phyloP scores from a whole-genome alignment of 2,888 invertebrate genomes.

The Agrotis segetum region DNA sequence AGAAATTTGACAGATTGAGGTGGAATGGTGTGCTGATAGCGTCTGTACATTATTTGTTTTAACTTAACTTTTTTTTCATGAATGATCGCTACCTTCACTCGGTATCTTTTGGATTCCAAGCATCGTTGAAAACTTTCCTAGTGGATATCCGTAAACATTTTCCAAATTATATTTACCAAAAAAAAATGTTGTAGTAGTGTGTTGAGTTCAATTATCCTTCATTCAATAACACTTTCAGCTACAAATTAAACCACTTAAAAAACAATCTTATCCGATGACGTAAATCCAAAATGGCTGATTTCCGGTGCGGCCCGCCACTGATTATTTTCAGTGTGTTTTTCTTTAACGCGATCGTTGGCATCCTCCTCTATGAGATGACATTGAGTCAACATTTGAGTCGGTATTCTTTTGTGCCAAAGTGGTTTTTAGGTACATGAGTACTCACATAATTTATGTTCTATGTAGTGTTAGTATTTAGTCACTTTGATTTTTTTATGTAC shows the following conservation, averaged over 20 bases:
- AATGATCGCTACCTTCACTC: too few species aligned
- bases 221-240: background rate
- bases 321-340: conserved; percentile 77
- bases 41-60: too few species aligned
- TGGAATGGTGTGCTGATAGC: too few species aligned
- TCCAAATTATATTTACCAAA: background rate
- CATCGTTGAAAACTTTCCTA: background rate
- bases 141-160: background rate
- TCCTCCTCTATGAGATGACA: conserved; percentile 57
- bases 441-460: conserved; percentile 32
- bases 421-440: conserved; percentile 6
- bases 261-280: conserved; percentile 60
- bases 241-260: conserved; percentile 39
- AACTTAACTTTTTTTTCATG: too few species aligned
- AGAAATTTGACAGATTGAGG: too few species aligned
- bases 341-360: conserved; percentile 61
- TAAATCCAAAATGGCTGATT: conserved; percentile 70
- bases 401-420: conserved; percentile 51
- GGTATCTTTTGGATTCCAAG: too few species aligned
- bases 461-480: conserved; percentile 17
- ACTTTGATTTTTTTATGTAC: background rate
- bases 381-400: conserved; percentile 52
- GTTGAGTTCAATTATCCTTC: background rate
- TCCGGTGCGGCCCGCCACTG: conserved; percentile 70
- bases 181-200: background rate